phyloP scores from a whole-genome alignment of 2,888 invertebrate species.

The Podotricha telesiphe region DNA sequence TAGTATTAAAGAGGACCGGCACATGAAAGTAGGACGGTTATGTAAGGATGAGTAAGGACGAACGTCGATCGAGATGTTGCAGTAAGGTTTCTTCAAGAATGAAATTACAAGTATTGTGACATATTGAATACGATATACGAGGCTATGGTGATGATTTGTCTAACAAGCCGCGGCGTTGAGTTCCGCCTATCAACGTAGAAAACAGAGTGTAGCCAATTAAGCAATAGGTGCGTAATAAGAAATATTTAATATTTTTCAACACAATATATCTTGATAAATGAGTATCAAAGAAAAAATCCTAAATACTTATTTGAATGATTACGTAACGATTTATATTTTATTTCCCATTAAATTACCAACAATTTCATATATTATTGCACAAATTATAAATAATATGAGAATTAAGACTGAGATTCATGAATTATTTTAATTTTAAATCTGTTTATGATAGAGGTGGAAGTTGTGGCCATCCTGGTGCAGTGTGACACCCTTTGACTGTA shows the following conservation, averaged over 20 bases:
- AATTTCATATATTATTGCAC: slow-evolving; percentile 1
- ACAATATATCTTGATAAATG: no score
- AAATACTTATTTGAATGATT: neutral
- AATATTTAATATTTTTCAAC: no score
- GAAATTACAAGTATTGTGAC: slow-evolving; percentile 3
- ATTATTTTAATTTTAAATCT: no score
- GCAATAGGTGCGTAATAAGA: no score
- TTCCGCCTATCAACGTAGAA: no score
- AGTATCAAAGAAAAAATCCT: neutral
- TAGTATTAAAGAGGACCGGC: neutral
- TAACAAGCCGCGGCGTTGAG: no score
- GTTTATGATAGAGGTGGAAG: no score
- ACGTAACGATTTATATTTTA: neutral
- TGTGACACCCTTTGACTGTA: no score
- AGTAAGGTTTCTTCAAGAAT: neutral
- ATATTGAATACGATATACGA: neutral
- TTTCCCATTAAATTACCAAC: neutral
- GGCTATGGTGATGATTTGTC: no score
- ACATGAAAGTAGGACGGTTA: slow-evolving; percentile 19
- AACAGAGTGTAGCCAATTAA: no score
- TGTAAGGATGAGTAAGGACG: slow-evolving; percentile 20
- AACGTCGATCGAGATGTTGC: neutral
- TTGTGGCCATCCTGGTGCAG: no score
- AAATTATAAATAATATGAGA: neutral
- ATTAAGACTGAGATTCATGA: neutral